phyloP scores from a whole-genome alignment of 2,113 vertebrate genomes.

The Microtus richardsoni region DNA sequence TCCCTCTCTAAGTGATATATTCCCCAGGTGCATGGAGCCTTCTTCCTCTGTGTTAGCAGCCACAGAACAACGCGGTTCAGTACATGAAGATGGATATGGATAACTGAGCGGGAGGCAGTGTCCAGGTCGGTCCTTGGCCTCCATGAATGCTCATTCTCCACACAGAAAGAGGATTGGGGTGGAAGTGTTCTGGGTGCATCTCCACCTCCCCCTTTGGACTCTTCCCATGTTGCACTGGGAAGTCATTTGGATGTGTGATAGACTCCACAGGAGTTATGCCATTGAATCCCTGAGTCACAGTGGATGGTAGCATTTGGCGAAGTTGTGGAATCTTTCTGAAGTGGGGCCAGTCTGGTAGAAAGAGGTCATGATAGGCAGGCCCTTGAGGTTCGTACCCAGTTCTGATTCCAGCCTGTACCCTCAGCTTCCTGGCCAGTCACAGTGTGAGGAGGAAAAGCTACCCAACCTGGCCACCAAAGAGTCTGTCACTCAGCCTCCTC shows the following conservation, averaged over 20 bases:
- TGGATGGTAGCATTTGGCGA: background rate
- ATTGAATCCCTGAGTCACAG: background rate
- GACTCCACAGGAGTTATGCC: background rate
- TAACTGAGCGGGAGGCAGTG: background rate
- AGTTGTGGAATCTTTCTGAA: background rate
- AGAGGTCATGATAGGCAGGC: background rate
- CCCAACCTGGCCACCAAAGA: background rate
- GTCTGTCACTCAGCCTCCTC: background rate
- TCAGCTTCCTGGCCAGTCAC: background rate
- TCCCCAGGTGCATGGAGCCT: background rate
- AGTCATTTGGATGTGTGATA: background rate
- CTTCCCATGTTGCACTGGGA: background rate
- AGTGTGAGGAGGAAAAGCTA: background rate
- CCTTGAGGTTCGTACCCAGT: background rate
- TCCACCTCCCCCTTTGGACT: background rate
- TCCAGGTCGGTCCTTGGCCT: background rate
- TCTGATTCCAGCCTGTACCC: too few relatives aligned
- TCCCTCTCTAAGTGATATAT: background rate
- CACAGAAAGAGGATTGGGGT: background rate
- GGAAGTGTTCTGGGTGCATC: rapidly evolving
- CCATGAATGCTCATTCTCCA: background rate
- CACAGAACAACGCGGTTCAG: background rate
- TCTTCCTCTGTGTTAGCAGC: background rate
- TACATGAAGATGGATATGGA: background rate
- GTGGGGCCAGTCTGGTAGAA: background rate